Conservation (phyloP, 2,888 invertebrate species). For the Oscheius myriophilus region DNA sequence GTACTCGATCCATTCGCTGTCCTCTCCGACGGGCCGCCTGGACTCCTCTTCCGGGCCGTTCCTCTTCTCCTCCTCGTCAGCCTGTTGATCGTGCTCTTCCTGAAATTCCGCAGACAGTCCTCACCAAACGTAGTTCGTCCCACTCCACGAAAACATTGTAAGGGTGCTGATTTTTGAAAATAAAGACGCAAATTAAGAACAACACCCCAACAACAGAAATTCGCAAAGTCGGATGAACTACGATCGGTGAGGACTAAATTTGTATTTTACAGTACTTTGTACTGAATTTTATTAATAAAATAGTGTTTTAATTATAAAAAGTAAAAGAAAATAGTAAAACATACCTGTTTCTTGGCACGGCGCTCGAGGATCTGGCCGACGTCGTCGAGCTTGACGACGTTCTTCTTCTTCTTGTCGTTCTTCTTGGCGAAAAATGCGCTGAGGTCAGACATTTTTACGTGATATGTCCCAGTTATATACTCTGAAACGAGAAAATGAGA, state of each 20-base stretch:
- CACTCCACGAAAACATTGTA: background rate
- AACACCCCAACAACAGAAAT: background rate
- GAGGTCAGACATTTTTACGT: constrained; percentile 56
- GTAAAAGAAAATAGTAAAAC: background rate
- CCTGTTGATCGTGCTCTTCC: constrained; percentile 49
- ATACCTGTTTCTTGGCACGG: constrained; percentile 52
- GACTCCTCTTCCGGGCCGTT: constrained; percentile 33
- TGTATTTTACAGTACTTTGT: too few relatives aligned
- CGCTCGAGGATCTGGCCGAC: constrained; percentile 63
- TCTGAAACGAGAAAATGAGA: constrained; percentile 13
- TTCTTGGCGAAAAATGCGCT: constrained; percentile 67
- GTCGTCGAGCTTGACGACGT: constrained; percentile 61
- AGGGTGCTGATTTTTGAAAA: background rate
- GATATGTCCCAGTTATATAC: constrained; percentile 24
- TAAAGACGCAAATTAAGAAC: background rate
- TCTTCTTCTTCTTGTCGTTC: constrained; percentile 63
- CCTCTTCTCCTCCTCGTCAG: constrained; percentile 40
- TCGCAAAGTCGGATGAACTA: background rate
- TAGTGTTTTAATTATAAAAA: background rate
- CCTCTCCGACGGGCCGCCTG: constrained; percentile 36
- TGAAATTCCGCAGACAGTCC: constrained; percentile 5
- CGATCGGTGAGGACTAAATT: too few relatives aligned
- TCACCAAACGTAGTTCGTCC: too few relatives aligned
- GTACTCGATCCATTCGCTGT: constrained; percentile 61
- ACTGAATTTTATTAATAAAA: background rate